Conservation (phyloP, 2,113 vertebrate genomes). For the Todiramphus chloris region DNA sequence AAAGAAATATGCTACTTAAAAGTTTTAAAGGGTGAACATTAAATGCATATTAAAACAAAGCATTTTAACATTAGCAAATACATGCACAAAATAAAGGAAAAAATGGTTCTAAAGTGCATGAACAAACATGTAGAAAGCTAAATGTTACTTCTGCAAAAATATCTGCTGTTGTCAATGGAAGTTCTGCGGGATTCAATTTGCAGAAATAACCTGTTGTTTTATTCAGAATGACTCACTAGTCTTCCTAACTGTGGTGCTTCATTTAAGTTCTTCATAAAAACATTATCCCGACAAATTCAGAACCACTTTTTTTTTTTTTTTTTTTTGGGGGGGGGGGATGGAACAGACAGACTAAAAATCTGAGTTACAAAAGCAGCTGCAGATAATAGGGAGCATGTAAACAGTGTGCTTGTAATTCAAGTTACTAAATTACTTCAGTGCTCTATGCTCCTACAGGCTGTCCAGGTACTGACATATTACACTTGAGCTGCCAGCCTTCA, state of each 20-base stretch:
- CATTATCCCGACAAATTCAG: neutral
- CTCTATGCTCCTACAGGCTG: neutral
- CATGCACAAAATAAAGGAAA: neutral
- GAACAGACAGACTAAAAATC: neutral
- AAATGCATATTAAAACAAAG: neutral
- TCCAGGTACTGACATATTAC: neutral
- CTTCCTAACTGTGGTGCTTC: neutral
- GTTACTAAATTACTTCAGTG: neutral
- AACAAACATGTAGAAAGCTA: neutral
- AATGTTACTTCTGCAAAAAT: slow-evolving; percentile 41
- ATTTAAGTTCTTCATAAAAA: slow-evolving; percentile 13
- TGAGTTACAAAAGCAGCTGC: neutral
- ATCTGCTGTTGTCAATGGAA: neutral
- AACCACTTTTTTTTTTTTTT: fast-evolving
- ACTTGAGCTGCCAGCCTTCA: neutral
- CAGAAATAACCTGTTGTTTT: slow-evolving; percentile 36
- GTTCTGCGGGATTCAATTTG: neutral
- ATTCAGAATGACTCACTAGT: slow-evolving; percentile 37
- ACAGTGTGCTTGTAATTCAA: neutral
- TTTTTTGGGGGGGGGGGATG: neutral
- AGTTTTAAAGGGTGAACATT: neutral
- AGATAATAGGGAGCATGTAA: neutral
- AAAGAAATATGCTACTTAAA: neutral
- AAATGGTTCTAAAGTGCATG: neutral
- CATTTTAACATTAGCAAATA: neutral